These are phyloP conservation scores for Panagrolaimus sp. DNA, from an alignment of 1,140 invertebrate species.

Conservation along the genomic window DNA sequence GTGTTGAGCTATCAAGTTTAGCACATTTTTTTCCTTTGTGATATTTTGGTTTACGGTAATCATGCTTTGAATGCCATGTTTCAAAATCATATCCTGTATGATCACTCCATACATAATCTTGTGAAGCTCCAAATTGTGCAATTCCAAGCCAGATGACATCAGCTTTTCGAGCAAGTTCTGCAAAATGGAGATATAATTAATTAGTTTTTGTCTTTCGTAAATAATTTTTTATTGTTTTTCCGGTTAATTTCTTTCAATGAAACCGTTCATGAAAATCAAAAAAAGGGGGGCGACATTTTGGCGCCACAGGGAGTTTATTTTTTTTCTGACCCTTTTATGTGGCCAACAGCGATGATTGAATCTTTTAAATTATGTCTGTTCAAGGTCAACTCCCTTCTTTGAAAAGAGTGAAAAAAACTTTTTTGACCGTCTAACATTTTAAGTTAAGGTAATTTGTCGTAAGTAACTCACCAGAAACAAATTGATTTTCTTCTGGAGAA, in stretches of 20 bases:
- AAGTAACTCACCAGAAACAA: constrained; percentile 9
- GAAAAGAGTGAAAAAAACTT: neutral
- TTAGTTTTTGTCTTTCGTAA: neutral
- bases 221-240: too few relatives aligned
- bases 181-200: neutral
- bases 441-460: too few relatives aligned
- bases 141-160: constrained; percentile 41
- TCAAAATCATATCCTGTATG: constrained; percentile 32
- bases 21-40: constrained; percentile 35
- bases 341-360: constrained; percentile 5
- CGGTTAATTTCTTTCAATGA: too few relatives aligned
- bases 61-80: constrained; percentile 8
- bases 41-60: constrained; percentile 22
- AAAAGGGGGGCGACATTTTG: constrained; percentile 8
- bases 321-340: neutral
- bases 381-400: too few relatives aligned
- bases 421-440: too few relatives aligned
- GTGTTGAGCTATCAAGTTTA: constrained; percentile 30
- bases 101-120: constrained; percentile 34
- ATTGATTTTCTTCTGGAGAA: constrained; percentile 27
- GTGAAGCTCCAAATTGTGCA: constrained; percentile 33
- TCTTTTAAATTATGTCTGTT: too few relatives aligned
- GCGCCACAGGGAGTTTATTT: neutral
- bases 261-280: too few relatives aligned
- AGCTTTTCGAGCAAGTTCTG: constrained; percentile 31